Percentiles rank a stretch among this genome's conserved stretches.
These are phyloP conservation scores for Caenorhabditis sp. DNA, from an alignment of 2,888 invertebrate species.

Conservation along the genomic window DNA sequence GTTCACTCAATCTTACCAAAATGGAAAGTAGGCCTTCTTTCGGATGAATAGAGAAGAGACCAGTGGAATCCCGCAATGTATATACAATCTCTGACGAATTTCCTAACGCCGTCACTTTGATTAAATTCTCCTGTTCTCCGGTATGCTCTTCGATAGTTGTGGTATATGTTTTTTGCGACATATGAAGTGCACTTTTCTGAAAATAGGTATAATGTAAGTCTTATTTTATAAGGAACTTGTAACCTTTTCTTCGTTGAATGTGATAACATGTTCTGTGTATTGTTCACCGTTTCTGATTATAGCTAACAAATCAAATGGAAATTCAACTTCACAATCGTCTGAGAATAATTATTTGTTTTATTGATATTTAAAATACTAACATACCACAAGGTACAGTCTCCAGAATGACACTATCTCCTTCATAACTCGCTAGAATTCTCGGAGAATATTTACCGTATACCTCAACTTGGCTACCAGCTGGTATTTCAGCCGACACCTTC, in stretches of 20 bases:
- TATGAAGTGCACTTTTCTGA: conserved; percentile 27
- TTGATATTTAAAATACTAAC: neutral
- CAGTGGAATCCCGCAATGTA: conserved; percentile 39
- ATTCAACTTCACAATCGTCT: conserved; percentile 16
- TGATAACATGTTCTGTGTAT: conserved; percentile 17
- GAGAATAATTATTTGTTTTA: neutral
- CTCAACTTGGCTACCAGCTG: conserved; percentile 13
- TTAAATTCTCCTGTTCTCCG: conserved; percentile 28
- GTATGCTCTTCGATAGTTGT: conserved; percentile 36
- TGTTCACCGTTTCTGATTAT: conserved; percentile 20
- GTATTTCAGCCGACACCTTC: conserved; percentile 19
- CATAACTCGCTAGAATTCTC: conserved; percentile 19
- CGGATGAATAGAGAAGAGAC: conserved; percentile 50
- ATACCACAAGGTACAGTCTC: conserved; percentile 27
- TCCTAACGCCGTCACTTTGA: conserved; percentile 32
- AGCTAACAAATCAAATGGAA: conserved; percentile 27
- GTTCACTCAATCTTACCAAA: conserved; percentile 23
- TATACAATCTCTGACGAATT: conserved; percentile 29
- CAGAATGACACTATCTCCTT: conserved; percentile 27
- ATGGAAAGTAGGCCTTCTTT: conserved; percentile 47
- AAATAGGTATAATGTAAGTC: neutral
- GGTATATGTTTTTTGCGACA: conserved; percentile 26
- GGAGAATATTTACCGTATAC: conserved; percentile 24
- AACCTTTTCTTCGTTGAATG: conserved; percentile 31
- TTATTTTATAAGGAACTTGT: neutral